Evolutionary conservation across 2,113 vertebrate species (phyloP).

Genomic region (Neolamprologus toae): DNA sequence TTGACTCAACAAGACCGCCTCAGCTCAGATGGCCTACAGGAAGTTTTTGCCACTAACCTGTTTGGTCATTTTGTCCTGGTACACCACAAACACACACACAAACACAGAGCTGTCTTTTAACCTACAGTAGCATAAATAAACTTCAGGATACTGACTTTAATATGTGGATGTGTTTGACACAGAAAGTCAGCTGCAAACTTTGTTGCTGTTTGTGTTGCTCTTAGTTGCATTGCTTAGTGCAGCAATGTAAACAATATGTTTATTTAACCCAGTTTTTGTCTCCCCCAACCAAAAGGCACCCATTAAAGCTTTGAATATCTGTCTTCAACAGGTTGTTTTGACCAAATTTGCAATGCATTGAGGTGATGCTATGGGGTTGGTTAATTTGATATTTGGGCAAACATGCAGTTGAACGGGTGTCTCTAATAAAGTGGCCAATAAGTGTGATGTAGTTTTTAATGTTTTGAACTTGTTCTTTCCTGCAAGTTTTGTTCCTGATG

Average conservation of each 20-base stretch:
- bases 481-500: not conserved
- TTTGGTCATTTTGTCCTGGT: slow-evolving; percentile 96
- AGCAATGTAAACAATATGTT: not conserved
- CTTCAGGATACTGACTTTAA: not conserved
- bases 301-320: not conserved
- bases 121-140: not conserved
- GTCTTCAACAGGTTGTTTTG: not conserved
- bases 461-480: not conserved
- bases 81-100: not conserved
- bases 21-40: slow-evolving; percentile 84
- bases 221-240: not conserved
- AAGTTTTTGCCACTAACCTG: slow-evolving; percentile 92
- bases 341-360: not conserved
- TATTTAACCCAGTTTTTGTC: not conserved
- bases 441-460: not conserved
- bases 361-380: not conserved
- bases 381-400: not conserved
- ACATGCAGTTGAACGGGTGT: not conserved
- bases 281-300: not conserved
- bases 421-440: not conserved
- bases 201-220: not conserved
- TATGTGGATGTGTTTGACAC: not conserved
- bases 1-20: slow-evolving; percentile 82
- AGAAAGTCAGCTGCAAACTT: not conserved
- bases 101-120: not conserved